A percentile compares a stretch with the other conserved stretches of the same genome.
Evolutionary conservation across 2,888 invertebrate genomes (phyloP).

Genomic region (Drosophila nigricruria): DNA sequence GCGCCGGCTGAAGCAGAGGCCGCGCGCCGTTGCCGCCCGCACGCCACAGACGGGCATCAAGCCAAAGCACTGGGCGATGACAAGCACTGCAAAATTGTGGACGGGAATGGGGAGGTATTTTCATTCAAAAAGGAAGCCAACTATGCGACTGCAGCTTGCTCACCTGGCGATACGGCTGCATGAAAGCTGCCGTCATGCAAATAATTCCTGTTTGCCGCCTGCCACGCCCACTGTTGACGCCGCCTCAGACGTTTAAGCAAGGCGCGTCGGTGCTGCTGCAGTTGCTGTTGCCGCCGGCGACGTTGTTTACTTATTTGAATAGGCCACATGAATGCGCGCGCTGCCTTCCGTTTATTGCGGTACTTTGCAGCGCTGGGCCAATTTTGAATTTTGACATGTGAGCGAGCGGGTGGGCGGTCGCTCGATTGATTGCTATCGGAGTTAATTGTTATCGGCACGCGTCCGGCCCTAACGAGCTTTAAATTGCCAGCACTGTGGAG

Average conservation of each 20-base stretch:
- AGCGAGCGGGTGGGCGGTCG: not conserved
- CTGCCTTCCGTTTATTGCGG: slow-evolving; percentile 2
- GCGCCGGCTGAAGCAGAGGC: slow-evolving; percentile 82
- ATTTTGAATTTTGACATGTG: not conserved
- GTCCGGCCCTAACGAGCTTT: slow-evolving; percentile 30
- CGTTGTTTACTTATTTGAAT: slow-evolving; percentile 11
- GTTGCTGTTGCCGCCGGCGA: slow-evolving; percentile 21
- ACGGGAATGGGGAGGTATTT: not conserved
- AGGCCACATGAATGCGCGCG: slow-evolving; percentile 26
- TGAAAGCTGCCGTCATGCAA: slow-evolving; percentile 80
- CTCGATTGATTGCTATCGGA: slow-evolving; percentile 21
- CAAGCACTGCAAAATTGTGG: slow-evolving; percentile 61
- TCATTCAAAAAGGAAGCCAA: not conserved
- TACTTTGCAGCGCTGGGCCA: not conserved
- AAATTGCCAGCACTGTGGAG: slow-evolving; percentile 24
- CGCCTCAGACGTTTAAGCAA: slow-evolving; percentile 4
- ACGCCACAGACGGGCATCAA: slow-evolving; percentile 83
- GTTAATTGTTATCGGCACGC: slow-evolving; percentile 24
- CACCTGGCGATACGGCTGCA: slow-evolving; percentile 81
- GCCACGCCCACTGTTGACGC: slow-evolving; percentile 6
- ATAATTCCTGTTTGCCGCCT: slow-evolving; percentile 42
- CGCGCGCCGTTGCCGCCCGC: slow-evolving; percentile 60
- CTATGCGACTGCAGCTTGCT: slow-evolving; percentile 26
- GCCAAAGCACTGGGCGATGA: slow-evolving; percentile 82
- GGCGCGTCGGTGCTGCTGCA: not conserved